Evolutionary conservation across 2,113 vertebrate species (phyloP).

Genomic region (Callaeas wilsoni): DNA sequence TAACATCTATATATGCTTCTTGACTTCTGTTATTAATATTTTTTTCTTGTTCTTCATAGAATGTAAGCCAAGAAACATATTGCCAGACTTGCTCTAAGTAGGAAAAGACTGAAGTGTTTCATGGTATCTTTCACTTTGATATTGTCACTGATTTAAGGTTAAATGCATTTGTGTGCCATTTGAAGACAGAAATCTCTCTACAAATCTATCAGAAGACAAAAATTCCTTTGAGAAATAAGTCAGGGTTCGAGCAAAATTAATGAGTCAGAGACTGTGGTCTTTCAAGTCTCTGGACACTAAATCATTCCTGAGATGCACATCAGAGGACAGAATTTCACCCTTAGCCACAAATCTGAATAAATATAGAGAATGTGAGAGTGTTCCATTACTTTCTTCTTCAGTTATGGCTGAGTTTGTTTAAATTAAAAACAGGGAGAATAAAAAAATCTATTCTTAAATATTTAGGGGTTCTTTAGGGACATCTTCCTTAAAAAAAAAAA

Average conservation of each 20-base stretch:
- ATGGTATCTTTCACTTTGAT: not conserved
- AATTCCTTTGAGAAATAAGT: not conserved
- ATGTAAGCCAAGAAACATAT: not conserved
- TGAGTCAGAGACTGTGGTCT: not conserved
- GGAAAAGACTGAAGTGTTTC: not conserved
- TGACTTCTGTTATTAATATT: not conserved
- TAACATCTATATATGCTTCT: not conserved
- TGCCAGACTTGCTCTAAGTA: not conserved
- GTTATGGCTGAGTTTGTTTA: not conserved
- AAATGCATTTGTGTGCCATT: not conserved
- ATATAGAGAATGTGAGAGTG: not conserved
- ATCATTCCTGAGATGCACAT: not conserved
- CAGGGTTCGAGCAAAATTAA: not conserved
- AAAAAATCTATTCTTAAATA: not conserved
- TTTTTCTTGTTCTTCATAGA: not conserved
- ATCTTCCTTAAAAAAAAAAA: not conserved
- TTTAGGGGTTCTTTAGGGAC: not conserved
- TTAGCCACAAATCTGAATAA: not conserved
- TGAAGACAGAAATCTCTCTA: not conserved
- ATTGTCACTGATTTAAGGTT: not conserved
- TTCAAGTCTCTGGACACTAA: not conserved
- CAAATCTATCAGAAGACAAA: not conserved
- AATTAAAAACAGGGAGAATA: not conserved
- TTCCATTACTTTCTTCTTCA: not conserved
- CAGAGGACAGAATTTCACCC: not conserved